phyloP scores from a whole-genome alignment of 2,888 invertebrate species.

The Acrocyrtus sp. region DNA sequence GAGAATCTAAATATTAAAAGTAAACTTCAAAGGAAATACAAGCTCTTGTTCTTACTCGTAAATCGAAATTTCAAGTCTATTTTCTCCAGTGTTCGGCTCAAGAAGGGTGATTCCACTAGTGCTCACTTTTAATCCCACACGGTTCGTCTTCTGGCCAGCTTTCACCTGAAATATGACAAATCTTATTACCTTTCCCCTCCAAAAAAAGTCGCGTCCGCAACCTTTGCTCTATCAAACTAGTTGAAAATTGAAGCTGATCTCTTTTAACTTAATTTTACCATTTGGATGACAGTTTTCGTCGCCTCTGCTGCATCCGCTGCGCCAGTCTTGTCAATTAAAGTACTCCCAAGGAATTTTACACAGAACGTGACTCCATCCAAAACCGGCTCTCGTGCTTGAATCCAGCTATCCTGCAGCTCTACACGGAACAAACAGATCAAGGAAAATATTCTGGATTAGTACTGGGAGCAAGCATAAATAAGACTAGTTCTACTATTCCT shows the following conservation, averaged over 20 bases:
- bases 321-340: constrained; percentile 79
- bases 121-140: constrained; percentile 80
- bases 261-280: constrained; percentile 68
- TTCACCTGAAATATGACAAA: constrained; percentile 68
- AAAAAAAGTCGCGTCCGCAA: not conserved
- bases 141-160: constrained; percentile 71
- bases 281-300: constrained; percentile 81
- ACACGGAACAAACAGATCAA: constrained; percentile 24
- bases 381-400: constrained; percentile 59
- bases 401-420: constrained; percentile 61
- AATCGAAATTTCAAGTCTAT: constrained; percentile 82
- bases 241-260: constrained; percentile 36
- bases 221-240: not conserved
- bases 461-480: not conserved
- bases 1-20: not conserved
- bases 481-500: not conserved
- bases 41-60: constrained; percentile 73
- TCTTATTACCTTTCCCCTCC: not conserved
- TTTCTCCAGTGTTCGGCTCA: constrained; percentile 76
- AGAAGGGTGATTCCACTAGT: constrained; percentile 80
- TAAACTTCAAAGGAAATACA: not conserved
- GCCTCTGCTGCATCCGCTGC: constrained; percentile 82
- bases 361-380: constrained; percentile 70
- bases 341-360: constrained; percentile 81
- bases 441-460: constrained; percentile 7